Percentiles rank a stretch among this genome's conserved stretches.
These are phyloP conservation scores for Glyptemys insculpta DNA, from an alignment of 2,797 vertebrate genomes.

Conservation along the genomic window DNA sequence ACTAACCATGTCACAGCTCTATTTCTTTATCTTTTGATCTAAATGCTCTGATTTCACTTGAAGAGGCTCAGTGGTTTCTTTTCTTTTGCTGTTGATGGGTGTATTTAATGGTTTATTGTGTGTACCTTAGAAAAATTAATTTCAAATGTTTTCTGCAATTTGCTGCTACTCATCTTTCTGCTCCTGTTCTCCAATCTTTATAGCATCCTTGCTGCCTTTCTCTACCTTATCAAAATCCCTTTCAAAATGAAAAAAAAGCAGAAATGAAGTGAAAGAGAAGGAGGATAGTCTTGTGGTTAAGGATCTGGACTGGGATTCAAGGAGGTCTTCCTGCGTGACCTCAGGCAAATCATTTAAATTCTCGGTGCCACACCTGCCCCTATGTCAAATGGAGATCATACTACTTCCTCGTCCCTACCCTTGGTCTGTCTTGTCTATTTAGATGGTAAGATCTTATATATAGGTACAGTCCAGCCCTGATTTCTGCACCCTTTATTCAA, in stretches of 20 bases:
- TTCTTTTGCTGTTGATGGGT: not conserved
- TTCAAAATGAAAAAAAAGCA: rapidly evolving
- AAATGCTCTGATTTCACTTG: not conserved
- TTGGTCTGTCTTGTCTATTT: not conserved
- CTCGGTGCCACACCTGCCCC: not conserved
- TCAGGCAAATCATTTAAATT: not conserved
- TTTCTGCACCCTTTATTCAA: not conserved
- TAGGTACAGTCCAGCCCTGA: not conserved
- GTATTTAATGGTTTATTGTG: not conserved
- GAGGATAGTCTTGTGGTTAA: not conserved
- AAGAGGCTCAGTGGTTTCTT: not conserved
- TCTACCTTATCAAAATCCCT: not conserved
- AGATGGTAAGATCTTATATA: not conserved
- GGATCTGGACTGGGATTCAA: not conserved
- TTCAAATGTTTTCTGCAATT: not conserved
- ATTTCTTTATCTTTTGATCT: not conserved
- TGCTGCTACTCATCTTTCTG: not conserved
- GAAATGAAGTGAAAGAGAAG: not conserved
- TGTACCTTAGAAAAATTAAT: not conserved
- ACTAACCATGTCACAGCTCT: not conserved
- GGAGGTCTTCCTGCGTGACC: not conserved
- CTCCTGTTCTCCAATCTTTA: not conserved
- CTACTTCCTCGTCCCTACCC: not conserved
- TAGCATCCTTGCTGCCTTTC: not conserved
- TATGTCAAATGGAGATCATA: not conserved